Conservation (phyloP, 2,113 vertebrate species). For the Spea bombifrons region DNA sequence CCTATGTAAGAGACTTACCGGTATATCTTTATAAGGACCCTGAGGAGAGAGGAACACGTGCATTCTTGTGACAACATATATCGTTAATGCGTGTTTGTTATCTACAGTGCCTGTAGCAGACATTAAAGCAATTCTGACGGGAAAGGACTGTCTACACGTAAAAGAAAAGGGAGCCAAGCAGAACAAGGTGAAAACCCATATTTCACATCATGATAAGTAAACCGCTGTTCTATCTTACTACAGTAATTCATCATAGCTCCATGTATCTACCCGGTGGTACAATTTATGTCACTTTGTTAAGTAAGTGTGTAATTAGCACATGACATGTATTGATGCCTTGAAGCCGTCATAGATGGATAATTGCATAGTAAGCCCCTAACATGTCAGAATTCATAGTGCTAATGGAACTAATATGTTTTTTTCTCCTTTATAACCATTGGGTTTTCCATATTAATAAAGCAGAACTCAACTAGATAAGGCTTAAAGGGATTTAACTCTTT, state of each 20-base stretch:
- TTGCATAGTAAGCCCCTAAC: neutral
- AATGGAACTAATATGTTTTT: slow-evolving; percentile 6
- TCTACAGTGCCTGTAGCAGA: slow-evolving; percentile 92
- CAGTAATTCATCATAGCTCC: slow-evolving; percentile 13
- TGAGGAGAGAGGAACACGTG: too few relatives aligned
- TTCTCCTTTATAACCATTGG: neutral
- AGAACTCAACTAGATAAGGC: slow-evolving; percentile 1
- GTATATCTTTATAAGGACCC: too few relatives aligned
- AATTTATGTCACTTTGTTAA: slow-evolving; percentile 33
- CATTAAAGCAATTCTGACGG: slow-evolving; percentile 97
- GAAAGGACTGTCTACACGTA: slow-evolving; percentile 98
- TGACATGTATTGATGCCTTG: slow-evolving; percentile 7
- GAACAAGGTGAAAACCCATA: slow-evolving; percentile 81
- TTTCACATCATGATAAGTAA: neutral
- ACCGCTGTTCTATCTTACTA: neutral
- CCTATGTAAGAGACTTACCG: too few relatives aligned
- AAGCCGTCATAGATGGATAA: slow-evolving; percentile 29
- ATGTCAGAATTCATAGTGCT: slow-evolving; percentile 26
- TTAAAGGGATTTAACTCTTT: neutral
- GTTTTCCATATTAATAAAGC: neutral
- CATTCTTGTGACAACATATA: neutral
- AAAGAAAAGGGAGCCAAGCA: slow-evolving; percentile 99
- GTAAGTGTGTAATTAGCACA: slow-evolving; percentile 31
- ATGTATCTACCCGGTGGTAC: slow-evolving; percentile 1
- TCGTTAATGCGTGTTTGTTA: neutral